Conservation (phyloP, 92 coral and sea anemone species). For the Actinernus sp. region DNA sequence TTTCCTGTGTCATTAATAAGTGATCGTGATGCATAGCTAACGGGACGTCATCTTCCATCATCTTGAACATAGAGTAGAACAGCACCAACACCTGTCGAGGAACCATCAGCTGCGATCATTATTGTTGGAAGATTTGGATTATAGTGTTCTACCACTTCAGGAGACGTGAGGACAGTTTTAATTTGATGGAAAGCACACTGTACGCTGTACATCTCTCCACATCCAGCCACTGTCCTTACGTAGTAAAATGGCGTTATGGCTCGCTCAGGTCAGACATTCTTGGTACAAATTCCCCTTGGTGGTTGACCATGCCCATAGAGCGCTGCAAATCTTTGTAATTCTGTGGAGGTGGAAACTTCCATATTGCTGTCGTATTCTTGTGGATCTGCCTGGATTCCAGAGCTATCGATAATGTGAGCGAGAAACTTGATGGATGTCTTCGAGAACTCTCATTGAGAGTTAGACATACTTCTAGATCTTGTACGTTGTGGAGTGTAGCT, state of each 20-base stretch:
- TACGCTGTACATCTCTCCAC: slow-evolving; percentile 34
- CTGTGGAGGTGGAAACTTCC: slow-evolving; percentile 1
- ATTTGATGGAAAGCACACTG: slow-evolving; percentile 29
- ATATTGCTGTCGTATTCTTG: slow-evolving; percentile 1
- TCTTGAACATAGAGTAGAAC: slow-evolving; percentile 40
- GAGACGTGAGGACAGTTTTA: slow-evolving; percentile 16
- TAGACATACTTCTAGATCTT: slow-evolving; percentile 20
- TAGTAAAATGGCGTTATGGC: slow-evolving; percentile 32
- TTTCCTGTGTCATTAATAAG: slow-evolving; percentile 44
- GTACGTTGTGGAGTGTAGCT: background rate
- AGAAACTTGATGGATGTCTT: slow-evolving; percentile 14
- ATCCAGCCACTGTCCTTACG: slow-evolving; percentile 16
- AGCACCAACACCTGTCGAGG: slow-evolving; percentile 21
- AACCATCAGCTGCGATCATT: slow-evolving; percentile 56
- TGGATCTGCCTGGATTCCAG: slow-evolving; percentile 26
- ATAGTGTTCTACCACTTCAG: slow-evolving; percentile 41
- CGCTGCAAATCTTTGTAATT: slow-evolving; percentile 21
- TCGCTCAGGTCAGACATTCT: slow-evolving; percentile 28
- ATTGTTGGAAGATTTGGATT: slow-evolving; percentile 17
- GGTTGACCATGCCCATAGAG: slow-evolving; percentile 53
- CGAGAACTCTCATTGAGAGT: slow-evolving; percentile 28
- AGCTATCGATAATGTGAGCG: slow-evolving; percentile 16
- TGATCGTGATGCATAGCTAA: slow-evolving; percentile 39
- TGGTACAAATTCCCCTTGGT: slow-evolving; percentile 34
- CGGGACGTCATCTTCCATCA: slow-evolving; percentile 33